A percentile compares a stretch with the other conserved stretches of the same genome.
phyloP scores from a whole-genome alignment of 2,888 invertebrate genomes.

The Pseudoips prasinana region DNA sequence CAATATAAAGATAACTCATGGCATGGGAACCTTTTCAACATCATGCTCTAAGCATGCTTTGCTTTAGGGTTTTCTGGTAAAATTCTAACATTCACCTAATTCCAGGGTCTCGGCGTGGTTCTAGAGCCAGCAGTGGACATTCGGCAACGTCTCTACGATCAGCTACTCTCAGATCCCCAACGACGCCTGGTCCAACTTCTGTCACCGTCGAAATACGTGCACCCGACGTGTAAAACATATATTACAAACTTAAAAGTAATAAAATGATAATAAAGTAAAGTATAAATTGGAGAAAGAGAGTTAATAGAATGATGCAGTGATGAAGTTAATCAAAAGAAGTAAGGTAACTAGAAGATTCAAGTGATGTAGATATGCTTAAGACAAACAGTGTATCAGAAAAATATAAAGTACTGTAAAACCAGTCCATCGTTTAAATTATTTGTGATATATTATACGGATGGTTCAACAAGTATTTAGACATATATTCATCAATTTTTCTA shows the following conservation, averaged over 20 bases:
- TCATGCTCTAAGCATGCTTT: constrained; percentile 36
- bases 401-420: constrained; percentile 41
- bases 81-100: constrained; percentile 2
- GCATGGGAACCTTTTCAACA: constrained; percentile 22
- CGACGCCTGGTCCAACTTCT: constrained; percentile 69
- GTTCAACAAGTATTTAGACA: constrained; percentile 60
- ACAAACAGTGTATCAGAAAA: constrained; percentile 14
- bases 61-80: not conserved
- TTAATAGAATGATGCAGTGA: not conserved
- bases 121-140: constrained; percentile 89
- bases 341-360: constrained; percentile 22
- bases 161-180: constrained; percentile 76
- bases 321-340: constrained; percentile 1
- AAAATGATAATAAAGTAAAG: constrained; percentile 5
- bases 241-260: constrained; percentile 6
- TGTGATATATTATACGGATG: constrained; percentile 70
- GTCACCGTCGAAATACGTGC: constrained; percentile 90
- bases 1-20: constrained; percentile 8
- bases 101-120: constrained; percentile 85
- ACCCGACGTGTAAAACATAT: constrained; percentile 76
- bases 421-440: constrained; percentile 75
- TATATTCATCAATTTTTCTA: constrained; percentile 55
- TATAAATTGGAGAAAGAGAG: not conserved
- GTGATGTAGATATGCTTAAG: constrained; percentile 17
- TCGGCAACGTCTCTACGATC: constrained; percentile 88